A percentile compares a stretch with the other conserved stretches of the same genome.
Conservation (phyloP, 1,140 invertebrate species). For the Microplitis demolitor region DNA sequence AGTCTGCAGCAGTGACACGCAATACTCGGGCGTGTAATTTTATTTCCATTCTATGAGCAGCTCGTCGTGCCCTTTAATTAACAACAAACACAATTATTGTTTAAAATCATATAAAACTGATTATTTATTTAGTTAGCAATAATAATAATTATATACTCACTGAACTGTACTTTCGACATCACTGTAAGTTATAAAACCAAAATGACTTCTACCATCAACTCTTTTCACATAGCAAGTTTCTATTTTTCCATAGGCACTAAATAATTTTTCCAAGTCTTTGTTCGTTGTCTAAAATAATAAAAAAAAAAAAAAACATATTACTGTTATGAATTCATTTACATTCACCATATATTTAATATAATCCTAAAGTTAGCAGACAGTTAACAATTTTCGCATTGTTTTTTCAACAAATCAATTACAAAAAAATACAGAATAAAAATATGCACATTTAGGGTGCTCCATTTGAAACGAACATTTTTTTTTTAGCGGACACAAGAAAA, state of each 20-base stretch:
- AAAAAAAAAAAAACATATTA: neutral
- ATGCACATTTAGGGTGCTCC: too few relatives aligned
- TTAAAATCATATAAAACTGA: neutral
- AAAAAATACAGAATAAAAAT: too few relatives aligned
- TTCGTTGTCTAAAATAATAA: slow-evolving; percentile 46
- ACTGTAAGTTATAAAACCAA: slow-evolving; percentile 53
- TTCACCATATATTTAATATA: too few relatives aligned
- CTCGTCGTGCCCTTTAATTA: slow-evolving; percentile 44
- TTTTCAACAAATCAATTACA: too few relatives aligned
- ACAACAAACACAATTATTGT: slow-evolving; percentile 23
- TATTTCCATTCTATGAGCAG: slow-evolving; percentile 41
- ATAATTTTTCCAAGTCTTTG: slow-evolving; percentile 45
- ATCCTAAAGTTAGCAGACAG: too few relatives aligned
- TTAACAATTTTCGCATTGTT: too few relatives aligned
- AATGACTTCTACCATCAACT: slow-evolving; percentile 47
- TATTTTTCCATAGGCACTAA: slow-evolving; percentile 50
- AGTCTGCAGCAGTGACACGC: slow-evolving; percentile 50
- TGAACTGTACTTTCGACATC: slow-evolving; percentile 40
- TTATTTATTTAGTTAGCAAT: slow-evolving; percentile 11
- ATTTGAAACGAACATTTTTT: too few relatives aligned
- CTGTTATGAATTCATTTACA: too few relatives aligned
- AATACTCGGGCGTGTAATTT: slow-evolving; percentile 51
- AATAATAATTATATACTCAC: slow-evolving; percentile 35
- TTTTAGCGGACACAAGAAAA: too few relatives aligned
- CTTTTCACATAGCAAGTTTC: slow-evolving; percentile 51